Conservation (phyloP, 2,113 vertebrate genomes). For the Channa maculata region DNA sequence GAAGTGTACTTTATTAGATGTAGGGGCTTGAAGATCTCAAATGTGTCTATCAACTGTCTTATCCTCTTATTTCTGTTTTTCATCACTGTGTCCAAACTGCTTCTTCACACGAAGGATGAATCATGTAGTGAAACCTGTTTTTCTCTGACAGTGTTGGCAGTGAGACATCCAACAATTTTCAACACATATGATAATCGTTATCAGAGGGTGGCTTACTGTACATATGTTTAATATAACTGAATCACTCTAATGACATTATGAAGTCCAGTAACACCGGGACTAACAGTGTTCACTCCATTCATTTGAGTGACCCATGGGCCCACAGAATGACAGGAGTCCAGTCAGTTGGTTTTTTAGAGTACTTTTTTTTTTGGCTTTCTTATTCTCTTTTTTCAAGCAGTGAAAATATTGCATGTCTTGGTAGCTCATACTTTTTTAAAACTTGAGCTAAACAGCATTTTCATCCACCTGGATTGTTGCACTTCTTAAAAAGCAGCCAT, state of each 20-base stretch:
- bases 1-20: constrained; percentile 32
- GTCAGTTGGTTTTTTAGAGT: not conserved
- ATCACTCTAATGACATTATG: constrained; percentile 42
- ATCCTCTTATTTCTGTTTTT: constrained; percentile 34
- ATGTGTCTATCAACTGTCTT: constrained; percentile 18
- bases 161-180: constrained; percentile 40
- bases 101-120: constrained; percentile 45
- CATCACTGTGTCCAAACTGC: constrained; percentile 38
- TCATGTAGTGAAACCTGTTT: constrained; percentile 47
- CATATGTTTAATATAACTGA: constrained; percentile 37
- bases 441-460: not conserved
- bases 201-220: constrained; percentile 9
- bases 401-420: not conserved
- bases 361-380: not conserved
- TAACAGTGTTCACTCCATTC: no score
- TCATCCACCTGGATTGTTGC: not conserved
- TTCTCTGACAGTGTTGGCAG: constrained; percentile 29
- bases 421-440: no score
- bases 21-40: constrained; percentile 20
- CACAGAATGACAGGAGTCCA: not conserved
- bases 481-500: not conserved
- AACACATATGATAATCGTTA: constrained; percentile 37
- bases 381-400: constrained; percentile 1
- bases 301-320: no score
- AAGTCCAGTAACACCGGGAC: constrained; percentile 2